Evolutionary conservation across 92 coral and sea anemone species (phyloP), one percentile per base, ranked within the genome.

Genomic region (Micromussa lordhowensis): DNA sequence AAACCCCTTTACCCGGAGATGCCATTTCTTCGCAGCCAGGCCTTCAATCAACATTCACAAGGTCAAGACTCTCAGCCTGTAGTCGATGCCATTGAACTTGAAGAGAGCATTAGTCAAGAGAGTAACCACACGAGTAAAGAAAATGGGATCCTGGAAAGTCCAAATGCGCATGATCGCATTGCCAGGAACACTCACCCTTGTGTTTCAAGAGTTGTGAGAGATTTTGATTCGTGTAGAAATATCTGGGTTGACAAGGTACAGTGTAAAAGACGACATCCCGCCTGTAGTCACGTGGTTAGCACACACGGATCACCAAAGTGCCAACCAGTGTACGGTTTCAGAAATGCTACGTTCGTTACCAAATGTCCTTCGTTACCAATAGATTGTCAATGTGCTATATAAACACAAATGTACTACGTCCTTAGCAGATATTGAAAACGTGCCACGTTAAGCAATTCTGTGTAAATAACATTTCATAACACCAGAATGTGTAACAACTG

Each of bases 341-440:
- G 21, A 2, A 13, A 83, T 5, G 48, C 68, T 17, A 53, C 24
- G 51, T 83, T 71, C 29, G 29, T 83, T 31, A 31, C 26, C 61
- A 53, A 83, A 18, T 83, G 87, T 34, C 6, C 44, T 53, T 0
- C 53, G 12, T 35, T 83, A 4, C 68, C 69, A 5, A 70, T 83
- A 49, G 69, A 13, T 4, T 83, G 87, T 17, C 51, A 83, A 32
- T 83, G 87, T 54, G 87, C 79, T 6, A n/a, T 11, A 10, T n/a
- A 77, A 28, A 36, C 4, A 36, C 38, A 36, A 36, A 36, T 36
- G 38, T 36, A 40, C 48, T 40, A 40, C 7, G 10, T 4, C 48
- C 51, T 44, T 44, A 44, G 10, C 51, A 44, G 51, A 44, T 44
- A 44, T 44, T 44, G 13, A 12, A 44, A 44, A 44, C 51, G 51